These are phyloP conservation scores for Gerris lacustris DNA, from an alignment of 2,888 invertebrate genomes.

Conservation along the genomic window DNA sequence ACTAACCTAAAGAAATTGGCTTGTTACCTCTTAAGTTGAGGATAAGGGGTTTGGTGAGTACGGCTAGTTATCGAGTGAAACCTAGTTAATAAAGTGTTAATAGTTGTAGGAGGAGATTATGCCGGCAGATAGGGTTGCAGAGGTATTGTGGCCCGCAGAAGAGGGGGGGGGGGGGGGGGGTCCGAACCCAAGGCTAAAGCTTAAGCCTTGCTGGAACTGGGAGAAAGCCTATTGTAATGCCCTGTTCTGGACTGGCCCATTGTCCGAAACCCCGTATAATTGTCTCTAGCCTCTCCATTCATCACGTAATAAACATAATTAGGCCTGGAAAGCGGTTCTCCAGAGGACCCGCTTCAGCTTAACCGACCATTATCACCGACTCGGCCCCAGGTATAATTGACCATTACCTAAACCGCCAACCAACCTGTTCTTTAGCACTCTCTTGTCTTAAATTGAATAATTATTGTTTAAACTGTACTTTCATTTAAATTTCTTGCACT, in stretches of 20 bases:
- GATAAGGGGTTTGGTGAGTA: too few species aligned
- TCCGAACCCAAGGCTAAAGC: too few species aligned
- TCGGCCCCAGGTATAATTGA: neutral
- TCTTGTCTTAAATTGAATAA: too few species aligned
- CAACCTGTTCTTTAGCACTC: too few species aligned
- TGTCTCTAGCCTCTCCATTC: neutral
- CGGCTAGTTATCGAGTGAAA: neutral
- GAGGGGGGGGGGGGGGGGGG: too few species aligned
- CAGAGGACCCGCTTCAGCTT: neutral
- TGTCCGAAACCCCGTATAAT: slow-evolving; percentile 3
- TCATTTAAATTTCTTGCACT: too few species aligned
- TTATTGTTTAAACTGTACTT: too few species aligned
- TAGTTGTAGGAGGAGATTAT: slow-evolving; percentile 2
- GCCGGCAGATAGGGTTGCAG: neutral
- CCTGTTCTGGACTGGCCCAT: neutral
- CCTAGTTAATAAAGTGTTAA: neutral
- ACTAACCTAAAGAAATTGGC: too few species aligned
- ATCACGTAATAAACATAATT: slow-evolving; percentile 1
- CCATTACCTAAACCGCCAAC: neutral
- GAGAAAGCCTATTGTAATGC: neutral
- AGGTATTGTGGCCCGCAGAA: neutral
- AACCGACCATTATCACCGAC: neutral
- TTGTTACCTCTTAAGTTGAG: too few species aligned
- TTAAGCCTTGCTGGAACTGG: neutral
- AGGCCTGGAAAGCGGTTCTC: neutral